Conservation (phyloP, 35 echinoderm and acorn worm species). For the Ophioderma brevispina region DNA sequence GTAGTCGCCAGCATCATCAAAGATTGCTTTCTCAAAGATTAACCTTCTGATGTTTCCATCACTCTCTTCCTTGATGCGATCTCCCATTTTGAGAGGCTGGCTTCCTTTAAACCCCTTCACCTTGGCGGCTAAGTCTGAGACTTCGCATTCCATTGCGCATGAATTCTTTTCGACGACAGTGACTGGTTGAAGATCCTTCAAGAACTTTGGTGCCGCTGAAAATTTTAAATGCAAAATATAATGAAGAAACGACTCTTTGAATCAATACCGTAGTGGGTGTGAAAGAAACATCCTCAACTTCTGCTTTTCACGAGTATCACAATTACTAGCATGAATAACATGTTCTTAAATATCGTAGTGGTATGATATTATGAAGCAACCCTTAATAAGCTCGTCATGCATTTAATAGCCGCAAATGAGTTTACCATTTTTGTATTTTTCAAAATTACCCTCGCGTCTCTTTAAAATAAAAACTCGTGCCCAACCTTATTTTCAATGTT, state of each 20-base stretch:
- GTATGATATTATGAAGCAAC: too few relatives aligned
- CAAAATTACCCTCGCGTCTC: too few relatives aligned
- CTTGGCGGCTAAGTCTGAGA: conserved; percentile 60
- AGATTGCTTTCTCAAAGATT: conserved; percentile 56
- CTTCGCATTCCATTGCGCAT: conserved; percentile 71
- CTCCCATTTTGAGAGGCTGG: conserved; percentile 49
- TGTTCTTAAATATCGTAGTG: too few relatives aligned
- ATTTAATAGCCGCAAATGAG: too few relatives aligned
- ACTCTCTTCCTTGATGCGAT: conserved; percentile 35
- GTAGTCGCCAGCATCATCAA: conserved; percentile 77
- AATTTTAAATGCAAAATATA: background rate
- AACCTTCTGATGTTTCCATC: conserved; percentile 38
- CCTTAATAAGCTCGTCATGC: too few relatives aligned
- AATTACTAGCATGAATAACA: too few relatives aligned
- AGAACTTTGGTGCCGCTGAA: conserved; percentile 85
- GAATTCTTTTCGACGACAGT: conserved; percentile 55
- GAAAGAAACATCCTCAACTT: too few relatives aligned
- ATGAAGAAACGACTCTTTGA: background rate
- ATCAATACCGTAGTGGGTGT: background rate
- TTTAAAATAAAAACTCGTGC: too few relatives aligned
- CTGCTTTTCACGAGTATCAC: too few relatives aligned
- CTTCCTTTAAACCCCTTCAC: conserved; percentile 76
- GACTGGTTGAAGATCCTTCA: conserved; percentile 59
- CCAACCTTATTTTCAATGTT: too few relatives aligned
- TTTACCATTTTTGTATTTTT: too few relatives aligned